Evolutionary conservation across 2,888 invertebrate genomes (phyloP).

Genomic region (Megaustenia siamemsis): DNA sequence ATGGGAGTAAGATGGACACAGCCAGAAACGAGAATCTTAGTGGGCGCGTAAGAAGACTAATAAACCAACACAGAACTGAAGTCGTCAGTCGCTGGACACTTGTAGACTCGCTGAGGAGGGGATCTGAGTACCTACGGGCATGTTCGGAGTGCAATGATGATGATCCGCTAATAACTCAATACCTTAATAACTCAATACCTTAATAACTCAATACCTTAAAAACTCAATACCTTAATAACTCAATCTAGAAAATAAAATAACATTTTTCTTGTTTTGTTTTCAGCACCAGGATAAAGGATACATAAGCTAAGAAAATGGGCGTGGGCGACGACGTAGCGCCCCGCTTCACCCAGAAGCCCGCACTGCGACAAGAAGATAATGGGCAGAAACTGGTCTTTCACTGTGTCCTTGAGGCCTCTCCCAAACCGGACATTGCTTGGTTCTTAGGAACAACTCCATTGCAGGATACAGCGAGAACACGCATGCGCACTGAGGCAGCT

Average conservation of each 20-base stretch:
- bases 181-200: too few relatives aligned
- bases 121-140: too few relatives aligned
- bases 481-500: slow-evolving; percentile 88
- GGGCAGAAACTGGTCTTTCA: slow-evolving; percentile 97
- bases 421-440: slow-evolving; percentile 95
- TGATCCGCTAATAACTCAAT: too few relatives aligned
- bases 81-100: too few relatives aligned
- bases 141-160: too few relatives aligned
- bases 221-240: too few relatives aligned
- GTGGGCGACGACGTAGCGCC: slow-evolving; percentile 85
- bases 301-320: slow-evolving; percentile 64
- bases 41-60: too few relatives aligned
- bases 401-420: slow-evolving; percentile 98
- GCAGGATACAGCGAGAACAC: slow-evolving; percentile 90
- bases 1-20: too few relatives aligned
- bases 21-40: too few relatives aligned
- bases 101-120: too few relatives aligned
- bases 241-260: neutral
- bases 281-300: slow-evolving; percentile 9
- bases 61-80: too few relatives aligned
- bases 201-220: too few relatives aligned
- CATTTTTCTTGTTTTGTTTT: neutral
- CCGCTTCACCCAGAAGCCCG: slow-evolving; percentile 97
- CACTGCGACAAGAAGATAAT: slow-evolving; percentile 97
- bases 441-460: slow-evolving; percentile 86